Evolutionary conservation across 2,113 vertebrate genomes (phyloP).

Genomic region (Platycercus adscitus): DNA sequence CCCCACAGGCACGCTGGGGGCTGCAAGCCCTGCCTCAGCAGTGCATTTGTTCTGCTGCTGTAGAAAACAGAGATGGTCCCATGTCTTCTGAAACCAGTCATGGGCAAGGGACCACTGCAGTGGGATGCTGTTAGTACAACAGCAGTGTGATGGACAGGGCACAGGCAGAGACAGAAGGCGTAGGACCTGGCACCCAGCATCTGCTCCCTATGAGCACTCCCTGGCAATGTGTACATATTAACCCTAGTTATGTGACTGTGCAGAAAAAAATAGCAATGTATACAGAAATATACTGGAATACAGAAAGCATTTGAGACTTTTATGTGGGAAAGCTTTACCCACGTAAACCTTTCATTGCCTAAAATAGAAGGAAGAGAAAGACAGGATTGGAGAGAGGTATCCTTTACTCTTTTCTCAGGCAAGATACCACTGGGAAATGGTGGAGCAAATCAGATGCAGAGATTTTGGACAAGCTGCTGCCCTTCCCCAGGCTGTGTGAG

Average conservation of each 20-base stretch:
- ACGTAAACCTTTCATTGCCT: neutral
- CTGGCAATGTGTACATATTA: rapidly evolving
- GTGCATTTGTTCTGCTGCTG: neutral
- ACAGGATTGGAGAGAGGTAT: neutral
- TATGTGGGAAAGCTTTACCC: neutral
- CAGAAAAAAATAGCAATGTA: neutral
- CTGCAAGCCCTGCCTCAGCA: neutral
- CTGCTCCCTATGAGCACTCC: neutral
- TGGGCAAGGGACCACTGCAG: neutral
- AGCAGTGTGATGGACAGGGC: rapidly evolving
- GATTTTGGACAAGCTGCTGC: neutral
- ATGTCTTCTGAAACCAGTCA: rapidly evolving
- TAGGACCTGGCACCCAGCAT: neutral
- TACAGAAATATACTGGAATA: rapidly evolving
- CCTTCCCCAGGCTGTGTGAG: neutral
- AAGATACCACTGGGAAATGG: neutral
- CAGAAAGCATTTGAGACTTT: neutral
- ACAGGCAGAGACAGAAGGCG: neutral
- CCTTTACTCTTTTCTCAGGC: neutral
- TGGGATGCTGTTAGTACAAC: no score
- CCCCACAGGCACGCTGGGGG: neutral
- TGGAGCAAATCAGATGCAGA: neutral
- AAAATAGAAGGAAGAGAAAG: neutral
- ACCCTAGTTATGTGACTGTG: neutral
- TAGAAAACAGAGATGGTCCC: neutral